These are phyloP conservation scores for Cuculus canorus DNA, from an alignment of 2,797 vertebrate genomes.

Conservation along the genomic window DNA sequence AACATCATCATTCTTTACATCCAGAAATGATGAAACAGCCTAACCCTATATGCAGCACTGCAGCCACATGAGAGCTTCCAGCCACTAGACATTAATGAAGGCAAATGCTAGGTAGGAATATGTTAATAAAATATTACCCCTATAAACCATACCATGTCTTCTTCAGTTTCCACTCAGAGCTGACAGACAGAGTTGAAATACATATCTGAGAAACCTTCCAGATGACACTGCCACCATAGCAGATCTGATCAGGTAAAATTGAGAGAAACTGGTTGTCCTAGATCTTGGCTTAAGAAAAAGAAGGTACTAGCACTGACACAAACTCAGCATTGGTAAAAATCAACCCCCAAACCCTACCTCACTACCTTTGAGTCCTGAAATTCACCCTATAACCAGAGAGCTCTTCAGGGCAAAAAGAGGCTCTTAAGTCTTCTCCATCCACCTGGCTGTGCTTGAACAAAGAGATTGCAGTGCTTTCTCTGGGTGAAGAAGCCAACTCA, in stretches of 20 bases:
- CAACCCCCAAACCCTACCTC: neutral
- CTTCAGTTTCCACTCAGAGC: neutral
- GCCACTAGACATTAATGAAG: neutral
- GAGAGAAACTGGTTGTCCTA: neutral
- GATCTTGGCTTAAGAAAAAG: neutral
- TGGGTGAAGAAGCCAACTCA: neutral
- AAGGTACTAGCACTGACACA: neutral
- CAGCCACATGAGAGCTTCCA: neutral
- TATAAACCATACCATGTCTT: neutral
- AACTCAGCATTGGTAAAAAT: neutral
- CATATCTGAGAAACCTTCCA: neutral
- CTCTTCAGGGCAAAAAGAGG: neutral
- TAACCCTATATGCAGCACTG: fast-evolving
- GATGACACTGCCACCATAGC: neutral
- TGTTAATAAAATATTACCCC: neutral
- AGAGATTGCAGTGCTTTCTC: neutral
- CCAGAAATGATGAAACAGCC: neutral
- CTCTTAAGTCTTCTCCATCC: neutral
- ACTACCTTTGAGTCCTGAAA: neutral
- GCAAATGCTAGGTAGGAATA: neutral
- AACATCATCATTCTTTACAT: neutral
- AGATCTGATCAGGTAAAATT: neutral
- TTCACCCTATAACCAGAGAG: neutral
- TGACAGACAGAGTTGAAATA: neutral
- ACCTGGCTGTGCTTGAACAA: neutral